Percentiles rank a stretch among this genome's conserved stretches.
These are phyloP conservation scores for Porites evermanni DNA, from an alignment of 92 coral and sea anemone species.

Conservation along the genomic window DNA sequence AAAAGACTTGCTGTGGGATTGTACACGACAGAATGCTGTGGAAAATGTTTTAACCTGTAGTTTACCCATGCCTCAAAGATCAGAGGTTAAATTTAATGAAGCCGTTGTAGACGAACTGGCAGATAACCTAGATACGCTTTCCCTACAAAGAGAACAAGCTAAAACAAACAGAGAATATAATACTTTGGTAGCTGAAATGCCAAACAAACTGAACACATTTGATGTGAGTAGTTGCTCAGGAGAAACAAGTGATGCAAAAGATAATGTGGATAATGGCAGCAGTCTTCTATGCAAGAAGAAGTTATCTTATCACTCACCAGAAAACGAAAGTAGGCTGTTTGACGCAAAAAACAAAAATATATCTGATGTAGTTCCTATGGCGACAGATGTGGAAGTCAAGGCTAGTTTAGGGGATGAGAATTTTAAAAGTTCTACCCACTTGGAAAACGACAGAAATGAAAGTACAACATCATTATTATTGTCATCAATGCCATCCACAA, in stretches of 20 bases:
- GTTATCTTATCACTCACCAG: neutral
- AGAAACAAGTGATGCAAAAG: neutral
- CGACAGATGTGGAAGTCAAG: neutral
- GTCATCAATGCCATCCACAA: neutral
- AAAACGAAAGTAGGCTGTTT: neutral
- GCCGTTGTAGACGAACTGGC: neutral
- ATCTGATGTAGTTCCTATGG: neutral
- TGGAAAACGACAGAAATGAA: neutral
- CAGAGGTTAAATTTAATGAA: neutral
- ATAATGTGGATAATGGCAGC: neutral
- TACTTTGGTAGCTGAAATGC: neutral
- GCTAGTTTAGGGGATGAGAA: neutral
- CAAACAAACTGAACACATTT: neutral
- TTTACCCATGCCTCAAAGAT: neutral
- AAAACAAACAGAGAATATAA: neutral
- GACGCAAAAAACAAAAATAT: neutral
- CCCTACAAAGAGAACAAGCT: neutral
- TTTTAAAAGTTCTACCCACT: neutral
- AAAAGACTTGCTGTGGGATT: neutral
- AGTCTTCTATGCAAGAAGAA: slow-evolving; percentile 30
- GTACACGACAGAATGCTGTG: neutral
- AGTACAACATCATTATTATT: neutral
- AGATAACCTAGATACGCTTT: neutral
- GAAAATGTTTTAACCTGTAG: neutral
- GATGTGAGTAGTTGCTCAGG: neutral